Conservation (phyloP, 2,797 vertebrate genomes). For the Triplophysa bombifrons region DNA sequence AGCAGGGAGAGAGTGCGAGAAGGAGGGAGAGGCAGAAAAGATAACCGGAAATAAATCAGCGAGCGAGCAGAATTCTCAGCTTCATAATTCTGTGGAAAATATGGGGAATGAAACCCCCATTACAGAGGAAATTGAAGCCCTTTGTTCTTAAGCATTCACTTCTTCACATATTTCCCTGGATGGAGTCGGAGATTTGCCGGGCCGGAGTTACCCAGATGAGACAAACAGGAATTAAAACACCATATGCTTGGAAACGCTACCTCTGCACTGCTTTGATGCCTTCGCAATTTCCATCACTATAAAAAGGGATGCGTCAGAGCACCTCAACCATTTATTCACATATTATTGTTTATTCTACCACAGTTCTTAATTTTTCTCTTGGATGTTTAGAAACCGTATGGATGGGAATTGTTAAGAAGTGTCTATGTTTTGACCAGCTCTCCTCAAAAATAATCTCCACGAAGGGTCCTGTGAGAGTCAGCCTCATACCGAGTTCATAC, state of each 20-base stretch:
- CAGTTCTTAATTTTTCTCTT: background rate
- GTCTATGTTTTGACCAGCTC: slow-evolving; percentile 22
- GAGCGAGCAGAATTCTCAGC: slow-evolving; percentile 52
- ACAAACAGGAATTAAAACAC: slow-evolving; percentile 83
- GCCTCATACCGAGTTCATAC: slow-evolving; percentile 25
- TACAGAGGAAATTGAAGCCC: slow-evolving; percentile 81
- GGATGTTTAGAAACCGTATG: background rate
- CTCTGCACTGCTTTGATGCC: slow-evolving; percentile 76
- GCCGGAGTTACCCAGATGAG: slow-evolving; percentile 81
- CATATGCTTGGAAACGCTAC: slow-evolving; percentile 81
- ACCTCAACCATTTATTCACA: slow-evolving; percentile 49
- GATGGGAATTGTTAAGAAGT: background rate
- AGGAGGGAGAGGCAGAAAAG: slow-evolving; percentile 38
- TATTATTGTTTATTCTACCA: slow-evolving; percentile 36
- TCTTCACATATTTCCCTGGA: slow-evolving; percentile 81
- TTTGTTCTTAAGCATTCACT: slow-evolving; percentile 79
- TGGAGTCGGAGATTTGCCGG: slow-evolving; percentile 72
- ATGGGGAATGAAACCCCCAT: slow-evolving; percentile 73
- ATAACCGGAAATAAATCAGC: slow-evolving; percentile 55
- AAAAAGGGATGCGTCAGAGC: slow-evolving; percentile 69
- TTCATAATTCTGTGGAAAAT: slow-evolving; percentile 65
- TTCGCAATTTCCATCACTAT: slow-evolving; percentile 78
- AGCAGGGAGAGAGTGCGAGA: slow-evolving; percentile 37
- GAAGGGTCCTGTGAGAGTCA: slow-evolving; percentile 21
- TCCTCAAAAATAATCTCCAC: slow-evolving; percentile 12